These are phyloP conservation scores for Hermatobates lingyangjiaoensis DNA, from an alignment of 1,140 invertebrate genomes.

Conservation along the genomic window DNA sequence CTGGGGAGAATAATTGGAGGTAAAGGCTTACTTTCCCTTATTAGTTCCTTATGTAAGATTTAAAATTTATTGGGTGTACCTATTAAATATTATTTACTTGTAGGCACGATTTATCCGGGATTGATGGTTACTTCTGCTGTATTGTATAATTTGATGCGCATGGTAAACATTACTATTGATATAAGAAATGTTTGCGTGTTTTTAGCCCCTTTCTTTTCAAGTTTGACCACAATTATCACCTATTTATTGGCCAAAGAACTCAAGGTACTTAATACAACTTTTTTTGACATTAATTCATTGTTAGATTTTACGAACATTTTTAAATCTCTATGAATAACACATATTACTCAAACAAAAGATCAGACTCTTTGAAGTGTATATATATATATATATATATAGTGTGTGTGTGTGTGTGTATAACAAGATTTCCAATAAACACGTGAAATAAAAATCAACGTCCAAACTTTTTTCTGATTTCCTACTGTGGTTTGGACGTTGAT, in stretches of 20 bases:
- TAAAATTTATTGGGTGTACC: not conserved
- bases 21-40: slow-evolving; percentile 25
- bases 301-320: too few species aligned
- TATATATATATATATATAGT: too few species aligned
- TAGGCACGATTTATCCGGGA: slow-evolving; percentile 90
- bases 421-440: too few species aligned
- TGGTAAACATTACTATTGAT: slow-evolving; percentile 85
- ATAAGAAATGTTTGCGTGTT: slow-evolving; percentile 97
- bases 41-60: not conserved
- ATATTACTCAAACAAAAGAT: too few species aligned
- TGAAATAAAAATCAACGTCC: too few species aligned
- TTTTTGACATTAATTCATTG: too few species aligned
- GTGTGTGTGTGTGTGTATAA: too few species aligned
- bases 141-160: slow-evolving; percentile 71
- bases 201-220: slow-evolving; percentile 90
- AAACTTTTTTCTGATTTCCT: too few species aligned
- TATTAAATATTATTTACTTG: slow-evolving; percentile 16
- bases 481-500: too few species aligned
- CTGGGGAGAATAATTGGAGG: slow-evolving; percentile 90
- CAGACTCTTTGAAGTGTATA: too few species aligned
- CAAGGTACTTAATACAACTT: too few species aligned
- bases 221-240: slow-evolving; percentile 86
- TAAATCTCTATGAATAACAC: too few species aligned
- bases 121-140: slow-evolving; percentile 93
- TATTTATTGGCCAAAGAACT: slow-evolving; percentile 92